Base-by-base conservation (phyloP, 1,140 invertebrate genomes). In the Pseudomyrmex pallidus region DNA sequence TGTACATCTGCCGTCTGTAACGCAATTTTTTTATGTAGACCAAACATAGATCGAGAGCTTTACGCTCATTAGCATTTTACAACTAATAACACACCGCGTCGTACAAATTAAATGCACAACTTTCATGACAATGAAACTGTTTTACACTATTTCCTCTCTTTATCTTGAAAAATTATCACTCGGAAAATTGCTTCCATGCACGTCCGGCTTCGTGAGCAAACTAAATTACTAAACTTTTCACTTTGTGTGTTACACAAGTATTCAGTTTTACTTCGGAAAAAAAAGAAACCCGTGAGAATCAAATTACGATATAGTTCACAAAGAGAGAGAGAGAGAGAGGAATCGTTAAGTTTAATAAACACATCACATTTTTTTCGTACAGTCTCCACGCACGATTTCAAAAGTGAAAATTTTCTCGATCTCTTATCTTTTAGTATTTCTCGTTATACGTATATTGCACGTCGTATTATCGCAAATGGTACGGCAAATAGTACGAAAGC, bases 221-320 rank as follows among this genome's bases (percentile, higher is more conserved):
- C 35, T 76, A 35, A 52, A 17, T 76, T 52, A 76, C 64, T 76
- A 66, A 66, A 2, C 9, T 48, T 66, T 20, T 20, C 12, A 17
- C 3, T 25, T 25, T 25, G 35, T 35, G 35, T 35, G 35, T 35
- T 35, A 44, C 7, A 52, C 50, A 12, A 52, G 50, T 12, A 12
- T 52, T 52, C 12, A 59, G 17, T 20, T 62, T 25, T 62, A 22
- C 20, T 25, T 13, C 7, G 22, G 12, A 2, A 5, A 17, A 44
- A 44, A 17, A 48, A 46, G 13, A 52, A 52, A 52, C 50, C 12
- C 12, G 50, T 7, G 13, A 52, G 50, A 52, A 13, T 12, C 10
- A 52, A 52, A 52, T 12, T 12, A 13, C 9, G 50, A 12, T 7
- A 35, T 35, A 35, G 7, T 35, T 52, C 50, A 50, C 0, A 50